Evolutionary conservation across 2,113 vertebrate genomes (phyloP).

Genomic region (Illadopsis cleaveri): DNA sequence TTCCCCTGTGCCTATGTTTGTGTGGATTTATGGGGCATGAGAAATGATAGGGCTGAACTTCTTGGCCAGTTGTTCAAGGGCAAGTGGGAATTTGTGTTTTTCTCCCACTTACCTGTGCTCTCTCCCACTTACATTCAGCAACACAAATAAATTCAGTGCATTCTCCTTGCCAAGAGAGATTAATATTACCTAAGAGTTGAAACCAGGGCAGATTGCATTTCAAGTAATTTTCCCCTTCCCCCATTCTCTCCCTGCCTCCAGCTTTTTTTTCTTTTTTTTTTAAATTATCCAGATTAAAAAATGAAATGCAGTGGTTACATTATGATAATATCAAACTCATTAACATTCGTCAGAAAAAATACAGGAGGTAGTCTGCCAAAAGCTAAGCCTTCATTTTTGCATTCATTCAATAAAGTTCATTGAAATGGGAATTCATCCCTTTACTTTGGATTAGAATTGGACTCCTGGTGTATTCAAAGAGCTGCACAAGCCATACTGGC

Average conservation of each 20-base stretch:
- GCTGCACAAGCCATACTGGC: background rate
- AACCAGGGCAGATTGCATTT: conserved; percentile 18
- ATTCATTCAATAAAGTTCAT: conserved; percentile 21
- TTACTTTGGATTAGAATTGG: conserved; percentile 25
- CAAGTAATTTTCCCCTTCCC: background rate
- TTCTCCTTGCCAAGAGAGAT: background rate
- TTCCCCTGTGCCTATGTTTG: background rate
- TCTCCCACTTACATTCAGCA: background rate
- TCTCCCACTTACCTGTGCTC: background rate
- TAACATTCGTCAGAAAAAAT: conserved; percentile 7
- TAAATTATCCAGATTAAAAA: conserved; percentile 22
- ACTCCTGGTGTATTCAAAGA: background rate
- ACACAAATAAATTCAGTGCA: background rate
- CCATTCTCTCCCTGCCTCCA: background rate
- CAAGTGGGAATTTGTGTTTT: background rate
- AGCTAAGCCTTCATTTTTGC: background rate
- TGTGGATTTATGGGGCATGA: background rate
- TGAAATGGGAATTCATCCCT: conserved; percentile 20
- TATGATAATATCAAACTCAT: conserved; percentile 44
- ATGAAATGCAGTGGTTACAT: background rate
- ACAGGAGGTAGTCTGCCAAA: conserved; percentile 19
- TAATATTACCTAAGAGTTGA: background rate
- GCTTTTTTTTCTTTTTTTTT: background rate
- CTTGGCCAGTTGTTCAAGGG: background rate
- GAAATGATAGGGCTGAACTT: background rate